Percentiles rank a stretch among this genome's conserved stretches.
These are phyloP conservation scores for Melinopterus prodromus DNA, from an alignment of 2,888 invertebrate genomes.

Conservation along the genomic window DNA sequence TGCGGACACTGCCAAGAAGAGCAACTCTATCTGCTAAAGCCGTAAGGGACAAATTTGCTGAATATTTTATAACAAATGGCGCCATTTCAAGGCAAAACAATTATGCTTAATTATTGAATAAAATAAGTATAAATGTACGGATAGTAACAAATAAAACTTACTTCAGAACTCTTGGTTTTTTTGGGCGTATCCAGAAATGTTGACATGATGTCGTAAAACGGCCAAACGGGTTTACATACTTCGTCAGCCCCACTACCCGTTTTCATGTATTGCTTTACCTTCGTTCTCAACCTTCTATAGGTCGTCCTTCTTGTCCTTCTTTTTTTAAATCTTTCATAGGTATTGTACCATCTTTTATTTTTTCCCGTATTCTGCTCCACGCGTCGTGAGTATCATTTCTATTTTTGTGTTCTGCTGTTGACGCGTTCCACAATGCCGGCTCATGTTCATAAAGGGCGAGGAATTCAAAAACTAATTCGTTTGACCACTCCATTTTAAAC, in stretches of 20 bases:
- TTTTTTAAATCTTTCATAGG: neutral
- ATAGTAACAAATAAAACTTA: neutral
- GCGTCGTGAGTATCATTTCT: constrained; percentile 58
- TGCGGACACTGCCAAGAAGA: constrained; percentile 28
- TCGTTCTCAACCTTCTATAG: neutral
- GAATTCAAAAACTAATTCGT: constrained; percentile 22
- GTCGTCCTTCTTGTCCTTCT: neutral
- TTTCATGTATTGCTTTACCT: neutral
- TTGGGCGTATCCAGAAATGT: neutral
- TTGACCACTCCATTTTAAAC: constrained; percentile 26
- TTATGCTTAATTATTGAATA: constrained; percentile 12
- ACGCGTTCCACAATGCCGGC: constrained; percentile 60
- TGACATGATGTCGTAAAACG: neutral
- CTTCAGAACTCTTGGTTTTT: neutral
- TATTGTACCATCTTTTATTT: constrained; percentile 46
- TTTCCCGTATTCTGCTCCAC: constrained; percentile 60
- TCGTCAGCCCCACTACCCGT: neutral
- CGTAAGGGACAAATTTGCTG: constrained; percentile 31
- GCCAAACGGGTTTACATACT: neutral
- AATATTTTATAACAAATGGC: constrained; percentile 32
- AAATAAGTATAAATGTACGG: no score
- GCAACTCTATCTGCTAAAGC: constrained; percentile 28
- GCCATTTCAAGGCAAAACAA: constrained; percentile 33
- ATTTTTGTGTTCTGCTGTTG: constrained; percentile 58
- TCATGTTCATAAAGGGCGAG: constrained; percentile 47